Evolutionary conservation across 1,140 invertebrate species (phyloP), one percentile per base, ranked within the genome.

Genomic region (Cephus cinctus): DNA sequence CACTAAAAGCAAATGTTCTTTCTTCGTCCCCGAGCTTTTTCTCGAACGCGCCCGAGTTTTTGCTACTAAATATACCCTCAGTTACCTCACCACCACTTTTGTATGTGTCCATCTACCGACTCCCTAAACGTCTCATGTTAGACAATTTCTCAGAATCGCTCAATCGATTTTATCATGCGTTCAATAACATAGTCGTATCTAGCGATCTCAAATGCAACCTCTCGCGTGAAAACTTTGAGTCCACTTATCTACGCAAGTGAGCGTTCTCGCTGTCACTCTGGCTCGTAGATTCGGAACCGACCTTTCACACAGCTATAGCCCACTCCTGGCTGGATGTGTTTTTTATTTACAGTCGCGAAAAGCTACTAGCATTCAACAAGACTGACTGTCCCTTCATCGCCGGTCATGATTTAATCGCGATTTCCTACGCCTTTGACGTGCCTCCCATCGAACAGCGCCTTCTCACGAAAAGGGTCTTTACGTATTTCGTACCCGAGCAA

Each of bases 321-420:
- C 35, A 48, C 2, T 48, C 46, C 12, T 48, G 46, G 38, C 36
- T 48, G 14, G 46, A 48, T 32, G 46, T 41, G 2, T 14, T 39
- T 3, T 30, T 48, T n/a, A 9, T 41, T 12, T 35, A 48, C 23
- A 19, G 9, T 19, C 16, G 12, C 2, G 25, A 41, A 5, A 48
- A 48, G n/a, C 16, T 48, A 4, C 25, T 40, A 2, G 30, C 36
- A 3, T 41, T 31, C 12, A 30, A 12, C 0, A 48, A 48, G 22
- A 20, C 46, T 2, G 21, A 23, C 1, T 18, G 21, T 2, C 45
- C 45, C 11, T 38, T 47, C 14, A 47, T 47, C 4, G 34, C 34
- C 3, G 34, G 45, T 11, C 45, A 47, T n/a, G 45, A 47, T 25
- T 9, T 47, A 2, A 21, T 47, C 4, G 21, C 30, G 4, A 14